These are phyloP conservation scores for Solenodon paradoxus DNA, from an alignment of 2,113 vertebrate species.

Conservation along the genomic window DNA sequence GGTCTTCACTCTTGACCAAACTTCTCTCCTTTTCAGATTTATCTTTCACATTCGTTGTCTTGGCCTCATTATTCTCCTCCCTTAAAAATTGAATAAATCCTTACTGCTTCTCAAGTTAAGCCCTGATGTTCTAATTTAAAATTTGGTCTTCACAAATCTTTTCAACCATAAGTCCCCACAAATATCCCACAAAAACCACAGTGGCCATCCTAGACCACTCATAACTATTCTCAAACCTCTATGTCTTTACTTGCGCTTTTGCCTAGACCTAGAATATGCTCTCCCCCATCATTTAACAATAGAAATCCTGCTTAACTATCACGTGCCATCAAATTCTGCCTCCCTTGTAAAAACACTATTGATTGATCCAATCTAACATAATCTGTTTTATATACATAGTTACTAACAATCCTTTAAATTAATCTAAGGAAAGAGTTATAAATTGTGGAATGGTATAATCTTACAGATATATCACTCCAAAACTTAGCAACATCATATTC, in stretches of 20 bases:
- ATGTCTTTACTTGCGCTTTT: not conserved
- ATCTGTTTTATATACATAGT: not conserved
- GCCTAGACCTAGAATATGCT: not conserved
- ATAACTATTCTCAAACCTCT: not conserved
- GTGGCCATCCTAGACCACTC: not conserved
- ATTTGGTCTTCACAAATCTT: not conserved
- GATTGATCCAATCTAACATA: not conserved
- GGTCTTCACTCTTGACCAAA: not conserved
- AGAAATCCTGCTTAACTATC: not conserved
- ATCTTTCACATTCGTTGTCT: not conserved
- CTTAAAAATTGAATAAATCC: not conserved
- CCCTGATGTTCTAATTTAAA: not conserved
- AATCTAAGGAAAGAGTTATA: slow-evolving; percentile 45
- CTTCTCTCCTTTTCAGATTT: not conserved
- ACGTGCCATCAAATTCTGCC: not conserved
- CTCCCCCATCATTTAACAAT: not conserved
- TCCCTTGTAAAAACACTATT: not conserved
- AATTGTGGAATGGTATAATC: slow-evolving; percentile 73
- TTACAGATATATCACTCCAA: slow-evolving; percentile 98
- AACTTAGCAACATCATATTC: slow-evolving; percentile 96
- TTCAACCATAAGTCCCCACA: not conserved
- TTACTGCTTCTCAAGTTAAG: not conserved
- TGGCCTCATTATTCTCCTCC: not conserved
- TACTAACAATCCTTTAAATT: slow-evolving; percentile 18
- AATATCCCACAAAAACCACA: not conserved